Percentiles rank a stretch among this genome's conserved stretches.
These are phyloP conservation scores for Patella pellucida DNA, from an alignment of 2,888 invertebrate species.

Conservation along the genomic window DNA sequence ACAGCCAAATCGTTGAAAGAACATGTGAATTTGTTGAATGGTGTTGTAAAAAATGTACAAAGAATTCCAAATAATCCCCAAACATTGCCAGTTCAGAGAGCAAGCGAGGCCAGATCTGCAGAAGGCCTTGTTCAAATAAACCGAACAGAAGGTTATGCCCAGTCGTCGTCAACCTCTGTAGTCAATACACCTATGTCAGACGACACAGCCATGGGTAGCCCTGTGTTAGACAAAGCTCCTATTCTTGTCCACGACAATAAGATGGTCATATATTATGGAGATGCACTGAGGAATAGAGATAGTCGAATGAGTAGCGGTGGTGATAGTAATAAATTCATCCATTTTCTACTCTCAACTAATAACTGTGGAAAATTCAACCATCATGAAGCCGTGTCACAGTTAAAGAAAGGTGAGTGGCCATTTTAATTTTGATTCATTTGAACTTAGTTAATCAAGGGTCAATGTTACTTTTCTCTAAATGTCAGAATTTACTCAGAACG, in stretches of 20 bases:
- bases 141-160: not conserved
- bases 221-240: not conserved
- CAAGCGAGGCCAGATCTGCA: not conserved
- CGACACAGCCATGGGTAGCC: not conserved
- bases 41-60: conserved; percentile 6
- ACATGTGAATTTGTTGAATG: not conserved
- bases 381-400: conserved; percentile 42
- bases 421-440: too few species aligned
- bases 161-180: not conserved
- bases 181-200: not conserved
- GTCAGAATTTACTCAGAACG: too few species aligned
- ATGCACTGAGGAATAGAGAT: conserved; percentile 35
- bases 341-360: conserved; percentile 34
- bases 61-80: not conserved
- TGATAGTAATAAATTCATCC: conserved; percentile 39
- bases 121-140: not conserved
- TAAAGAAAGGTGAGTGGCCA: conserved; percentile 42
- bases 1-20: conserved; percentile 1
- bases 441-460: too few species aligned
- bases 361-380: conserved; percentile 40
- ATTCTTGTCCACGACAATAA: conserved; percentile 12
- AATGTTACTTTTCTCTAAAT: too few species aligned
- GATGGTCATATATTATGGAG: conserved; percentile 39
- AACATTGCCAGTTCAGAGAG: not conserved
- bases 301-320: conserved; percentile 33